These are phyloP conservation scores for Hypocryptadius cinnamomeus DNA, from an alignment of 2,113 vertebrate species.

Conservation along the genomic window DNA sequence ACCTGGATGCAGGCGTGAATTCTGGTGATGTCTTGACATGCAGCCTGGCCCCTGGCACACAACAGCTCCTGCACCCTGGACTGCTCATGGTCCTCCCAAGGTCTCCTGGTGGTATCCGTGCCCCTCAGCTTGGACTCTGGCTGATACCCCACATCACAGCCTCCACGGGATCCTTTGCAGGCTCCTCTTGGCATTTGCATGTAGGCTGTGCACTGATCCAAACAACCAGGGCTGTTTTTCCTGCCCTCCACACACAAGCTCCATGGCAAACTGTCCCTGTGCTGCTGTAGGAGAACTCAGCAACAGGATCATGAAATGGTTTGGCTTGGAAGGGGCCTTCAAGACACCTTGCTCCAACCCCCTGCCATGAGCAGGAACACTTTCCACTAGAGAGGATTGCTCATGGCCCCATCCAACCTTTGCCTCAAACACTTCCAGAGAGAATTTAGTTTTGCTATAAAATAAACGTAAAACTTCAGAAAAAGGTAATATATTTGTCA, in stretches of 20 bases:
- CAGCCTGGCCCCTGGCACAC: rapidly evolving
- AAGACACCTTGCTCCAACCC: neutral
- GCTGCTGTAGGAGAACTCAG: neutral
- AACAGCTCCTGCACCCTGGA: neutral
- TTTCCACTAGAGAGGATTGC: neutral
- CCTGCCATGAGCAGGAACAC: neutral
- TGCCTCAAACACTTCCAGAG: neutral
- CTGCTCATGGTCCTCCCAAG: neutral
- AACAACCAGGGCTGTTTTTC: neutral
- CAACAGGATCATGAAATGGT: neutral
- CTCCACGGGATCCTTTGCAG: neutral
- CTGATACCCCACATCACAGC: neutral
- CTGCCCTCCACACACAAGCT: rapidly evolving
- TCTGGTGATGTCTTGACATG: neutral
- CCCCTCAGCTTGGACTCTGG: neutral
- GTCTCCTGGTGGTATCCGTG: neutral
- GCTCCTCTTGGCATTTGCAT: neutral
- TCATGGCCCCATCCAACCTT: neutral
- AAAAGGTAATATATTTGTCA: neutral
- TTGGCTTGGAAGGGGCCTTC: neutral
- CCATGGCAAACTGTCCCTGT: neutral
- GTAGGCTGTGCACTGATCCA: neutral
- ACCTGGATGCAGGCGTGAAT: neutral
- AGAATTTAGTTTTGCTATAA: neutral
- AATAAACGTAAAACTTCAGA: neutral